Conservation (phyloP, 2,888 invertebrate genomes). For the Clepsis dumicolana region DNA sequence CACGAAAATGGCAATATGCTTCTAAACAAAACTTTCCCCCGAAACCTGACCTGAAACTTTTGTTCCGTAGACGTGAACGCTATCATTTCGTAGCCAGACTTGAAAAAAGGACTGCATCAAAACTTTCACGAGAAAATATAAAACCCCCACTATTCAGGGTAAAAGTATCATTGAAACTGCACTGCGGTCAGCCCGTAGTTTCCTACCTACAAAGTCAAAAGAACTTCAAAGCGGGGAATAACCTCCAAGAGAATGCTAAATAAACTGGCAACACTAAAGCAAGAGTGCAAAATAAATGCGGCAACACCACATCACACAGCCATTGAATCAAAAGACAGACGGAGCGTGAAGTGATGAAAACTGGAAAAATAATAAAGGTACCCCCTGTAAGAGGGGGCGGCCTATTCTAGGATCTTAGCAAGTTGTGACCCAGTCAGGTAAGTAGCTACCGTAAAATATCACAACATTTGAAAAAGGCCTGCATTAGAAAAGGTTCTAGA, state of each 20-base stretch:
- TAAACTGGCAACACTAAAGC: slow-evolving; percentile 71
- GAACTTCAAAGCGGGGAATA: slow-evolving; percentile 82
- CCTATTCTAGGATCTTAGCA: slow-evolving; percentile 77
- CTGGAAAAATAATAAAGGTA: slow-evolving; percentile 80
- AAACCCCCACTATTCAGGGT: slow-evolving; percentile 67
- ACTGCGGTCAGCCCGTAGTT: slow-evolving; percentile 74
- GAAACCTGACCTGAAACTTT: slow-evolving; percentile 23
- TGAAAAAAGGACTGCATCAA: slow-evolving; percentile 19
- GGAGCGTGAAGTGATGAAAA: slow-evolving; percentile 83
- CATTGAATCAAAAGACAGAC: slow-evolving; percentile 84
- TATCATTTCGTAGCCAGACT: slow-evolving; percentile 20
- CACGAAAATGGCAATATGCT: neutral
- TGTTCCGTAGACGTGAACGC: neutral
- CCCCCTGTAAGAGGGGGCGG: slow-evolving; percentile 61
- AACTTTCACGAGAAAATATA: slow-evolving; percentile 36
- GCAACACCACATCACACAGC: slow-evolving; percentile 82
- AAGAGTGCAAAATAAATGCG: slow-evolving; percentile 84
- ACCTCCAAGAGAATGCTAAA: slow-evolving; percentile 79
- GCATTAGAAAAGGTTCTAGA: neutral
- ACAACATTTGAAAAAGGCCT: neutral
- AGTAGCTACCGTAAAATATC: neutral
- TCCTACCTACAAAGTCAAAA: slow-evolving; percentile 76
- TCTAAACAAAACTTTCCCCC: neutral
- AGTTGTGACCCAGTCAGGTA: slow-evolving; percentile 44
- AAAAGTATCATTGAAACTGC: slow-evolving; percentile 75